Percentiles rank a stretch among this genome's conserved stretches.
phyloP scores from a whole-genome alignment of 2,113 vertebrate species.

The Myodes glareolus region DNA sequence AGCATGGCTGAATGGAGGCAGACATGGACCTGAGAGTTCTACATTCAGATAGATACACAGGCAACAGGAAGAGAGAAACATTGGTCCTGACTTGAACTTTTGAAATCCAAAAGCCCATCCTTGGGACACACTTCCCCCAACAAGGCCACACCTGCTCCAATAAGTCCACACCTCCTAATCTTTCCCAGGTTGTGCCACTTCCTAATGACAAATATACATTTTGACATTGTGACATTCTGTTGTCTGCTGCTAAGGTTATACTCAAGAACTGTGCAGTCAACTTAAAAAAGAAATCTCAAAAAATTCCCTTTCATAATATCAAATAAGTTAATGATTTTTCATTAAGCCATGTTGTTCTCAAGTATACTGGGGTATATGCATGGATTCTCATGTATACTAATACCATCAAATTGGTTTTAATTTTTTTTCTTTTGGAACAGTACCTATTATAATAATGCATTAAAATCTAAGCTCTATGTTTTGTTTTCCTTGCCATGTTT shows the following conservation, averaged over 20 bases:
- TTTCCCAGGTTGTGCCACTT: too few species aligned
- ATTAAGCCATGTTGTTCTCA: background rate
- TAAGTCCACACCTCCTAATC: background rate
- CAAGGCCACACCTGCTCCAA: background rate
- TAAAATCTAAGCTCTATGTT: slow-evolving; percentile 4
- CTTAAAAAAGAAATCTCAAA: background rate
- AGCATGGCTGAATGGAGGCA: background rate
- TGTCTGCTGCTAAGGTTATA: background rate
- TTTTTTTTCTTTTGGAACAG: slow-evolving; percentile 6
- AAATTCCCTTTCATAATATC: background rate
- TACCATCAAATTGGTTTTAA: background rate
- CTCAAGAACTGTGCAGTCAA: background rate
- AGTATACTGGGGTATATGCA: background rate
- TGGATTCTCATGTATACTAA: background rate
- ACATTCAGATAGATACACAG: background rate
- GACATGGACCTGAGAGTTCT: background rate
- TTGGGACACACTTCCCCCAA: background rate
- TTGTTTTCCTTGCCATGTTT: slow-evolving; percentile 13
- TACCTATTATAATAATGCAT: background rate
- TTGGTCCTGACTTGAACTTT: rapidly evolving
- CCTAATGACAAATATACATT: background rate
- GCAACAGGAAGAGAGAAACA: background rate
- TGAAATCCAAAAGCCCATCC: background rate
- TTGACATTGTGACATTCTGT: background rate
- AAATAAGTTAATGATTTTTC: background rate